phyloP scores from a whole-genome alignment of 2,888 invertebrate genomes.

The Agrochola lychnidis region DNA sequence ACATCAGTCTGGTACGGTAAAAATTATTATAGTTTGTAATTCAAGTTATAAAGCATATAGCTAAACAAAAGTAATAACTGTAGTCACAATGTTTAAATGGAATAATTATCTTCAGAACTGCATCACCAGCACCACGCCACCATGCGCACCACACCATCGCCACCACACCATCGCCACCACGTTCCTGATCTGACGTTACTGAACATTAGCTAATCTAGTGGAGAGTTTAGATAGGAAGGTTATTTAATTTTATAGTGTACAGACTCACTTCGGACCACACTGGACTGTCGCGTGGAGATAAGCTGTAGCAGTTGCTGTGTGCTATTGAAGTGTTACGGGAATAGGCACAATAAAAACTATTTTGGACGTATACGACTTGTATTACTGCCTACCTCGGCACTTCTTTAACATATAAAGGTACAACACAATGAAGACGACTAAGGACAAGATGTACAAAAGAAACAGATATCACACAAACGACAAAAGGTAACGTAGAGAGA shows the following conservation, averaged over 20 bases:
- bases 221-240: slow-evolving; percentile 7
- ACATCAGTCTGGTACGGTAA: background rate
- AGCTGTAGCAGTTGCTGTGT: background rate
- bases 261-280: slow-evolving; percentile 1
- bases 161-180: no score
- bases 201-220: slow-evolving; percentile 40
- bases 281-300: slow-evolving; percentile 1
- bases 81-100: background rate
- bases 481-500: no score
- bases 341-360: no score
- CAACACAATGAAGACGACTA: no score
- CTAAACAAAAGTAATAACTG: background rate
- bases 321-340: no score
- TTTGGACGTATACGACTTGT: no score
- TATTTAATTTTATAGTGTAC: slow-evolving; percentile 17
- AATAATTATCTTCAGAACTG: background rate
- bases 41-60: background rate
- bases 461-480: no score
- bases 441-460: no score
- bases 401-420: no score
- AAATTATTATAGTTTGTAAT: background rate
- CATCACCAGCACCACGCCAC: background rate
- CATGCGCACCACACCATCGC: no score
- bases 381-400: no score
- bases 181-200: slow-evolving; percentile 16